These are phyloP conservation scores for Mystacides longicornis DNA, from an alignment of 2,888 invertebrate species.

Conservation along the genomic window DNA sequence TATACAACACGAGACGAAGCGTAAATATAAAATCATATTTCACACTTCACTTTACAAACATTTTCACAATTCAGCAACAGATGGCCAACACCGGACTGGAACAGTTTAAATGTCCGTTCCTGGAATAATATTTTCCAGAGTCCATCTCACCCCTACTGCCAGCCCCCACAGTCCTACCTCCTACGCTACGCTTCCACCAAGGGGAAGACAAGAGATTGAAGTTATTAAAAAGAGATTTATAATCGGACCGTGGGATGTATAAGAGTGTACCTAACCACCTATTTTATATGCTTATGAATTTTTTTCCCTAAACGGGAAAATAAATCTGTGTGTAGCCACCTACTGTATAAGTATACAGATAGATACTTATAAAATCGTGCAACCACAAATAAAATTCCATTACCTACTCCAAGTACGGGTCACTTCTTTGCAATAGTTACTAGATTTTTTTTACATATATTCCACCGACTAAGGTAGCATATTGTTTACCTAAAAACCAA, in stretches of 20 bases:
- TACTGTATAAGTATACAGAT: too few relatives aligned
- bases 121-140: constrained; percentile 1
- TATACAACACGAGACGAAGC: background rate
- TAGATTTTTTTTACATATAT: too few relatives aligned
- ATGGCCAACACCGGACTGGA: background rate
- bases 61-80: constrained; percentile 2
- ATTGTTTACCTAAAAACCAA: too few relatives aligned
- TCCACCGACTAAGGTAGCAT: too few relatives aligned
- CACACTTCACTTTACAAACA: constrained; percentile 1
- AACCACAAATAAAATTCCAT: too few relatives aligned
- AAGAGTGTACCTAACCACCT: too few relatives aligned
- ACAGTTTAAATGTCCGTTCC: constrained; percentile 2
- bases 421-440: too few relatives aligned
- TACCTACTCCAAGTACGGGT: too few relatives aligned
- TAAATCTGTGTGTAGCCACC: too few relatives aligned
- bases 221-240: constrained; percentile 27
- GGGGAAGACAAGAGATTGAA: constrained; percentile 18
- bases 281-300: constrained; percentile 1
- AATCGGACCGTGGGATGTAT: constrained; percentile 7
- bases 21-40: constrained; percentile 1
- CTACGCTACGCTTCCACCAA: background rate
- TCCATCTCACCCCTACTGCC: background rate
- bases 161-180: background rate
- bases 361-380: too few relatives aligned
- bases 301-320: too few relatives aligned